Conservation (phyloP, 2,888 invertebrate species). For the Steinernema hermaphroditum region DNA sequence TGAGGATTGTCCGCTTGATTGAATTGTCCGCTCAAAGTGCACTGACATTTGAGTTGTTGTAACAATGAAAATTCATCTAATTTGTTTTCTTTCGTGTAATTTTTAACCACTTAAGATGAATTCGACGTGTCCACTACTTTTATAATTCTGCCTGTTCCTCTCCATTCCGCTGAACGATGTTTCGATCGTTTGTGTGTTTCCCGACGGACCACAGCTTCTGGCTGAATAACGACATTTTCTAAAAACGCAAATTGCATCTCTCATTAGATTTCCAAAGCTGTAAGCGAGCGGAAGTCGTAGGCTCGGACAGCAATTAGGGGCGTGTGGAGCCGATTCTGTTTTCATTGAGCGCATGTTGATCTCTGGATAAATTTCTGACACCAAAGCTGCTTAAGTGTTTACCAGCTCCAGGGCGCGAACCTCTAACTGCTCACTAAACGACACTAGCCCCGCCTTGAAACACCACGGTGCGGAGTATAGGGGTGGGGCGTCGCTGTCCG, state of each 20-base stretch:
- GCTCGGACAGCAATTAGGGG: no score
- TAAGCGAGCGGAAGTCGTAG: no score
- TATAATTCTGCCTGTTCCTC: background rate
- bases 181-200: background rate
- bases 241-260: background rate
- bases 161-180: background rate
- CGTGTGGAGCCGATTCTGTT: no score
- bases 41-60: no score
- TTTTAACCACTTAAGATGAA: background rate
- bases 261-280: background rate
- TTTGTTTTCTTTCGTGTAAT: background rate
- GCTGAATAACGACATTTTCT: constrained; percentile 10
- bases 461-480: background rate
- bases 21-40: no score
- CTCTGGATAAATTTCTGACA: no score
- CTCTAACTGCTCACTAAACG: no score
- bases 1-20: no score
- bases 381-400: no score
- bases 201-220: background rate
- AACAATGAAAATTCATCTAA: background rate
- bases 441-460: constrained; percentile 7
- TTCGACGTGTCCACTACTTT: background rate
- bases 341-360: no score
- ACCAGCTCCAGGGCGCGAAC: no score
- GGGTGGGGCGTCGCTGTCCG: background rate